phyloP scores from a whole-genome alignment of 1,140 invertebrate genomes.

The Drosophila novamexicana region DNA sequence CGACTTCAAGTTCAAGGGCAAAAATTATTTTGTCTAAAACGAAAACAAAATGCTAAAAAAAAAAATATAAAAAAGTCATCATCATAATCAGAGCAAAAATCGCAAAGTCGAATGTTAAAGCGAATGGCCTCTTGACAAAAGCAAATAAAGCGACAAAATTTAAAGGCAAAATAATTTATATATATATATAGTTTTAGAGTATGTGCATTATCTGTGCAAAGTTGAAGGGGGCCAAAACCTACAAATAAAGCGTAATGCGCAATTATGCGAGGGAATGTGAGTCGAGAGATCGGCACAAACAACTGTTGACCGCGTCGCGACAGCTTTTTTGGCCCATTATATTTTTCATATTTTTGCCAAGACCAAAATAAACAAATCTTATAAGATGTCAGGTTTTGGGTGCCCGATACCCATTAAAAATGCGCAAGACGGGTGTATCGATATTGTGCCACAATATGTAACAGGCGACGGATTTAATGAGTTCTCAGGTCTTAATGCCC shows the following conservation, averaged over 20 bases:
- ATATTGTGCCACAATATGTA: too few species aligned
- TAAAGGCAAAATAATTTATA: slow-evolving; percentile 21
- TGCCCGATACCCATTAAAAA: slow-evolving; percentile 7
- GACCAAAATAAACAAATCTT: slow-evolving; percentile 42
- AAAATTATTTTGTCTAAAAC: slow-evolving; percentile 14
- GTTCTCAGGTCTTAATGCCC: background rate
- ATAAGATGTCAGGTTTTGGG: background rate
- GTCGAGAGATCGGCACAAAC: slow-evolving; percentile 6
- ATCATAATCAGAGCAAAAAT: slow-evolving; percentile 49
- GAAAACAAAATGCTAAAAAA: slow-evolving; percentile 23
- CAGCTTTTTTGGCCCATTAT: slow-evolving; percentile 56
- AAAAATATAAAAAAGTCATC: slow-evolving; percentile 23
- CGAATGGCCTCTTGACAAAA: slow-evolving; percentile 75
- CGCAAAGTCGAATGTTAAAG: slow-evolving; percentile 67
- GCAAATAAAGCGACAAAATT: slow-evolving; percentile 53
- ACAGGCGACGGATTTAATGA: background rate
- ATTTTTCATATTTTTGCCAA: slow-evolving; percentile 50
- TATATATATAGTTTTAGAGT: slow-evolving; percentile 1
- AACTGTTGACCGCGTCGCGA: slow-evolving; percentile 34
- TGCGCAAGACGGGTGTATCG: background rate
- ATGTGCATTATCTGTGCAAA: slow-evolving; percentile 1
- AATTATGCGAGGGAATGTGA: slow-evolving; percentile 56
- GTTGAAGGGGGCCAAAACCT: slow-evolving; percentile 24
- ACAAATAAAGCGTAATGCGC: slow-evolving; percentile 71
- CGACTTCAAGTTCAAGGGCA: slow-evolving; percentile 56